Evolutionary conservation across 2,797 vertebrate genomes (phyloP), one percentile per base, ranked within the genome.

Genomic region (Ctenosaura bakeri): DNA sequence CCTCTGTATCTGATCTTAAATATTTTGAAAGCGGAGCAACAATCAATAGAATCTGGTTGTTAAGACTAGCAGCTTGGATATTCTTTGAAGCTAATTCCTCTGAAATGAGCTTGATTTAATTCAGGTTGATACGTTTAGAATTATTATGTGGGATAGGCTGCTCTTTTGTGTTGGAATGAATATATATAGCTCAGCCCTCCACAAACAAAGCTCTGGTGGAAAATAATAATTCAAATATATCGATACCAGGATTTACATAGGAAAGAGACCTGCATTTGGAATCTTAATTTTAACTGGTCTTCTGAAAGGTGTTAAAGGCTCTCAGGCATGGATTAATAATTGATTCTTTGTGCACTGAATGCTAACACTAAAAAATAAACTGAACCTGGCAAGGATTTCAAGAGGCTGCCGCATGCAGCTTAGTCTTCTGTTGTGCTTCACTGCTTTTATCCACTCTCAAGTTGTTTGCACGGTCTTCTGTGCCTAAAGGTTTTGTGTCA

Each of bases 381-480:
- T 83, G 80, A 83, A 66, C 42, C 42, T 83, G 71, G 79, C 79
- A 87, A 87, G 59, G 46, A 87, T 83, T 87, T 90, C 35, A 76
- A 90, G 81, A 35, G 73, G 69, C 69, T 74, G 26, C 89, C 38
- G 54, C 18, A n/a, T 83, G 62, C 50, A 78, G 59, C 62, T 81
- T 82, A 74, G 54, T 82, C 66, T 74, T 90, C 20, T 90, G 54
- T 56, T 86, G 78, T 90, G 46, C 59, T 87, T 87, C 71, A 66
- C 54, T 87, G 71, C 71, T 56, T 87, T 83, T 90, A 87, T 83
- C 80, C 32, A 50, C 79, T 87, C n/a, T 74, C n/a, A 83, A 83
- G n/a, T 83, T 87, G 85, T 90, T 90, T 90, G 85, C 46, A 87
- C 46, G 83, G 46, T 83, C 62, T 83, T 77, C 56, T 90, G 56